Evolutionary conservation across 2,888 invertebrate species (phyloP).

Genomic region (Nemotelus pantherinus): DNA sequence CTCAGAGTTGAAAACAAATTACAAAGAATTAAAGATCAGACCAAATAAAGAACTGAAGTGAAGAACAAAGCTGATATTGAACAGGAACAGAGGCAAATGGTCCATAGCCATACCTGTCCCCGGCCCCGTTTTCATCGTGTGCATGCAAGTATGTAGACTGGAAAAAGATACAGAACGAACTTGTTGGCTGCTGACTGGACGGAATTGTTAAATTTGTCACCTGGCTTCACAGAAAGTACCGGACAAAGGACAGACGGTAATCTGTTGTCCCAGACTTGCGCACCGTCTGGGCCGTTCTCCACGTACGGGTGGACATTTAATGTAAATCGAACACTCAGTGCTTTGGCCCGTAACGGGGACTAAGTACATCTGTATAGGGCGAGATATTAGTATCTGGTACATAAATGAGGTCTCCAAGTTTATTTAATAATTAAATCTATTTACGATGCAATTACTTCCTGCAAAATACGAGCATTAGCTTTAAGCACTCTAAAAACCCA

Average conservation of each 20-base stretch:
- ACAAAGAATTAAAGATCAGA: slow-evolving; percentile 44
- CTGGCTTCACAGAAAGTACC: slow-evolving; percentile 19
- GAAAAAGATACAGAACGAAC: not conserved
- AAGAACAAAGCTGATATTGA: not conserved
- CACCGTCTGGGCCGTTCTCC: not conserved
- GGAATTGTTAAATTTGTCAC: slow-evolving; percentile 42
- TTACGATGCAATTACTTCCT: too few relatives aligned
- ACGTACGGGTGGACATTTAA: too few relatives aligned
- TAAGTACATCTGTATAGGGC: not conserved
- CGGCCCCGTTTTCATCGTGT: not conserved
- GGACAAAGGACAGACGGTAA: slow-evolving; percentile 19
- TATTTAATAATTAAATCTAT: too few relatives aligned
- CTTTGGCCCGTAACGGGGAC: not conserved
- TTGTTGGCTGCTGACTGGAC: slow-evolving; percentile 23
- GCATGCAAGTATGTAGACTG: not conserved
- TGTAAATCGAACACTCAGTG: not conserved
- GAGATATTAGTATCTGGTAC: not conserved
- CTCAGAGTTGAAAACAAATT: slow-evolving; percentile 44
- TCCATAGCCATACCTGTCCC: not conserved
- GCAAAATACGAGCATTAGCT: too few relatives aligned
- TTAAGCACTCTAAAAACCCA: too few relatives aligned
- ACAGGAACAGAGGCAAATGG: slow-evolving; percentile 19
- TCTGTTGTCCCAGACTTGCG: slow-evolving; percentile 20
- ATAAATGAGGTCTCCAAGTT: too few relatives aligned
- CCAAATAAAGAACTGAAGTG: slow-evolving; percentile 39